These are phyloP conservation scores for Aurelia aurita DNA, from an alignment of 30 jellyfish, hydroid and myxozoan genomes.

Conservation along the genomic window DNA sequence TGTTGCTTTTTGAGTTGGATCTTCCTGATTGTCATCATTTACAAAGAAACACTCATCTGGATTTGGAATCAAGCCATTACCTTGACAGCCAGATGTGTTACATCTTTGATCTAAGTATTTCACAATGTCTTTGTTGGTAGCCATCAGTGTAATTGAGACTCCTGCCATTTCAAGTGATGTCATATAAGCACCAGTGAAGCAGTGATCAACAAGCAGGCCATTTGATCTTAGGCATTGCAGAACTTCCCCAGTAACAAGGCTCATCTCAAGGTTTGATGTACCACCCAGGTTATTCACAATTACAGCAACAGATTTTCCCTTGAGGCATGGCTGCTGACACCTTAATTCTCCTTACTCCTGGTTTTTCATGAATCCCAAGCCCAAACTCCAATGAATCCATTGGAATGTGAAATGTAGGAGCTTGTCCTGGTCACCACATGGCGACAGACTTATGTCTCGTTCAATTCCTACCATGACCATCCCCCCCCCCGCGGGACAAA, in stretches of 20 bases:
- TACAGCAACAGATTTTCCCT: conserved; percentile 61
- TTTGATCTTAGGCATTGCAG: conserved; percentile 8
- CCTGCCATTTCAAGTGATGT: conserved; percentile 99
- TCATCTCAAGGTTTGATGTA: conserved; percentile 87
- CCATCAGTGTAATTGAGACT: conserved; percentile 78
- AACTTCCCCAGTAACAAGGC: conserved; percentile 79
- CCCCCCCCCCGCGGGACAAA: too few species aligned
- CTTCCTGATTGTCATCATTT: not conserved
- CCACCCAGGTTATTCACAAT: conserved; percentile 91
- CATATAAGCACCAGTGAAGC: conserved; percentile 86
- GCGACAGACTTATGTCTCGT: conserved; percentile 97
- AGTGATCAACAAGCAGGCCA: conserved; percentile 52
- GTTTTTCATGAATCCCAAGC: conserved; percentile 97
- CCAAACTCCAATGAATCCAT: conserved; percentile 94
- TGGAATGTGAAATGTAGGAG: conserved; percentile 79
- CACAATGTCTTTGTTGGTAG: conserved; percentile 26
- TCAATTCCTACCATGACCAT: too few species aligned
- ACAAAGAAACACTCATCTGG: conserved; percentile 14
- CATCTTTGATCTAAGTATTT: conserved; percentile 44
- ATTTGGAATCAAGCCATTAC: conserved; percentile 2
- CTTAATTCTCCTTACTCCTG: conserved; percentile 84
- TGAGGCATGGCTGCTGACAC: conserved; percentile 71
- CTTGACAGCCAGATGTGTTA: conserved; percentile 29
- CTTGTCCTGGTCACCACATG: conserved; percentile 98
- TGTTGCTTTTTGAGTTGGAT: not conserved